Conservation (phyloP, 2,113 vertebrate genomes). For the Numida meleagris region DNA sequence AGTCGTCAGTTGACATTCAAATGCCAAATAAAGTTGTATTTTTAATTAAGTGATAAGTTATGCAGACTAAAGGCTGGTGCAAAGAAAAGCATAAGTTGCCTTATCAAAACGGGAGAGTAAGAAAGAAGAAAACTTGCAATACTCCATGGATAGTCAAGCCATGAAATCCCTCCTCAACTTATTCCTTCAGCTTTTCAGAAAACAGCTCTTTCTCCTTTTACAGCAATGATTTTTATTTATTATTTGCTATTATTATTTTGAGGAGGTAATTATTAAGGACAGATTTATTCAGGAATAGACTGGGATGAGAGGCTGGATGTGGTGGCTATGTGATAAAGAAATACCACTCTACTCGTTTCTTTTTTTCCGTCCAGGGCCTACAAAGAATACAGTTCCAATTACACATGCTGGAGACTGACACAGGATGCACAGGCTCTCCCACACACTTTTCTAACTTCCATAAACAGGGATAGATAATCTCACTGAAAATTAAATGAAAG, state of each 20-base stretch:
- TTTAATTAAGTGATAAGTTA: constrained; percentile 45
- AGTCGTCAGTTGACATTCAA: constrained; percentile 55
- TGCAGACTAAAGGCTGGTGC: constrained; percentile 25
- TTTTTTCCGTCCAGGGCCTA: neutral
- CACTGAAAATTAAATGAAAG: neutral
- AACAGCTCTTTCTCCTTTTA: neutral
- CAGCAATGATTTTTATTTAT: neutral
- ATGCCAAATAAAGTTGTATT: constrained; percentile 47
- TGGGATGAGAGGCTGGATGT: neutral
- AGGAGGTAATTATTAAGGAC: neutral
- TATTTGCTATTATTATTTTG: neutral
- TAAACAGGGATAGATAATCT: neutral
- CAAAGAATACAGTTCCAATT: neutral
- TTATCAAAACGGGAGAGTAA: neutral
- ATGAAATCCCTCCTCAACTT: neutral
- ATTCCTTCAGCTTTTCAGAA: neutral
- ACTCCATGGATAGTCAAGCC: neutral
- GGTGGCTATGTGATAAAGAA: neutral
- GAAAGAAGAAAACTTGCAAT: neutral
- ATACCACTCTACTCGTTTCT: neutral
- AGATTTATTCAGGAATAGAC: neutral
- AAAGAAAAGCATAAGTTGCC: constrained; percentile 1
- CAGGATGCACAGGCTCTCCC: neutral
- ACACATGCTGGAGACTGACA: neutral
- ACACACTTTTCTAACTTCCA: neutral